A percentile compares a stretch with the other conserved stretches of the same genome.
Conservation (phyloP, 53 echinoderm and acorn worm genomes). For the Actinopyga echinites region DNA sequence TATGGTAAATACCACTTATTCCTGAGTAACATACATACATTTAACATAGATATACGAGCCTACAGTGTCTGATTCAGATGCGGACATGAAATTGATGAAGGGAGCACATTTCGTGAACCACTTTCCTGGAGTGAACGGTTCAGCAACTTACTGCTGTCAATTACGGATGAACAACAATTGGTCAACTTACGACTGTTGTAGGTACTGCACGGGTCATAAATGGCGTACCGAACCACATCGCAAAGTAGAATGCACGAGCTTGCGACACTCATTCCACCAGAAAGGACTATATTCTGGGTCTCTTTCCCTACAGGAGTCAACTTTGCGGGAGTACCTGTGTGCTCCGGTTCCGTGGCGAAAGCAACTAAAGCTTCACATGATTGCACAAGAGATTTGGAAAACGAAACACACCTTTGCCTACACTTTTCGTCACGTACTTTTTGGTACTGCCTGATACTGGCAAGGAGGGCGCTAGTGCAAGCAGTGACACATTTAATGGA, state of each 20-base stretch:
- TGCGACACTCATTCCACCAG: conserved; percentile 94
- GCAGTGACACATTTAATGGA: conserved; percentile 92
- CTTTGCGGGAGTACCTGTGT: conserved; percentile 74
- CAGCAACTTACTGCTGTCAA: conserved; percentile 81
- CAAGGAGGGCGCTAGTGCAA: conserved; percentile 82
- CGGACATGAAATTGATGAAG: conserved; percentile 68
- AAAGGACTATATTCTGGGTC: conserved; percentile 82
- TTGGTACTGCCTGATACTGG: conserved; percentile 80
- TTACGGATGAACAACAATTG: conserved; percentile 75
- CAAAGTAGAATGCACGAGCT: conserved; percentile 87
- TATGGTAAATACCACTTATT: background rate
- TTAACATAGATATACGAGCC: background rate
- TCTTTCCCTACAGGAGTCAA: conserved; percentile 73
- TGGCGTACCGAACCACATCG: conserved; percentile 68
- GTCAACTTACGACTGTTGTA: conserved; percentile 66
- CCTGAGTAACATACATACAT: conserved; percentile 15
- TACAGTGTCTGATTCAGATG: conserved; percentile 59
- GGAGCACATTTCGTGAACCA: conserved; percentile 81
- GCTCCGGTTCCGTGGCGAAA: conserved; percentile 94
- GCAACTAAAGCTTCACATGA: conserved; percentile 91
- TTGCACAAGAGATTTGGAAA: conserved; percentile 91
- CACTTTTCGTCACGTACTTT: conserved; percentile 77
- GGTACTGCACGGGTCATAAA: conserved; percentile 69
- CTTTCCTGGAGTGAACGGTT: conserved; percentile 85
- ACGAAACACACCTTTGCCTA: conserved; percentile 75